Conservation (phyloP, 1,140 invertebrate genomes). For the Cyphomyrmex costatus region DNA sequence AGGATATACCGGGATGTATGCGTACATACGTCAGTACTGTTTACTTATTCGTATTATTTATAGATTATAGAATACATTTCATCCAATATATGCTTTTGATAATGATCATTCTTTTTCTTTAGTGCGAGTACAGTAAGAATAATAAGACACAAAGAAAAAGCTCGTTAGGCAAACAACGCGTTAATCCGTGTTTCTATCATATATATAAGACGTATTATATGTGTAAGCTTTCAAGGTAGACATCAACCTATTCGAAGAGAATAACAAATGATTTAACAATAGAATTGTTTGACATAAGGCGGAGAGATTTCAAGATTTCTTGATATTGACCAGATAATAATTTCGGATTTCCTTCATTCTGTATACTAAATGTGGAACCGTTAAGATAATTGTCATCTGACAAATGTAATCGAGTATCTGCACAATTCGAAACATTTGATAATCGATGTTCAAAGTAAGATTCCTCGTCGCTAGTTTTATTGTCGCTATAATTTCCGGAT, state of each 20-base stretch:
- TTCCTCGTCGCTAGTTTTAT: neutral
- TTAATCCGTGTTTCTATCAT: neutral
- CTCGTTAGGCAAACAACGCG: neutral
- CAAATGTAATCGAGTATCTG: constrained; percentile 8
- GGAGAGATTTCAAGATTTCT: neutral
- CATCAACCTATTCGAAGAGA: neutral
- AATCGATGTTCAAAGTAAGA: neutral
- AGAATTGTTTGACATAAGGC: neutral
- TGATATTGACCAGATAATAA: constrained; percentile 6
- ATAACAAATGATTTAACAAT: neutral
- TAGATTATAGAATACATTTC: no score
- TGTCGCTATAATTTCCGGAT: neutral
- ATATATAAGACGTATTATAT: neutral
- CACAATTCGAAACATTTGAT: neutral
- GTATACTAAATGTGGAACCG: neutral
- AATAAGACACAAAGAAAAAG: neutral
- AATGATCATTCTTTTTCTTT: neutral
- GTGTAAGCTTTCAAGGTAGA: neutral
- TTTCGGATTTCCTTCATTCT: neutral
- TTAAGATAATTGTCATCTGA: constrained; percentile 3
- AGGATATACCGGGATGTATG: no score
- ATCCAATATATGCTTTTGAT: neutral
- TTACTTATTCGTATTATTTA: neutral
- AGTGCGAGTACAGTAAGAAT: neutral
- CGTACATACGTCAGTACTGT: no score